Percentiles rank a stretch among this genome's conserved stretches.
phyloP scores from a whole-genome alignment of 2,113 vertebrate species.

The Urocitellus parryii region DNA sequence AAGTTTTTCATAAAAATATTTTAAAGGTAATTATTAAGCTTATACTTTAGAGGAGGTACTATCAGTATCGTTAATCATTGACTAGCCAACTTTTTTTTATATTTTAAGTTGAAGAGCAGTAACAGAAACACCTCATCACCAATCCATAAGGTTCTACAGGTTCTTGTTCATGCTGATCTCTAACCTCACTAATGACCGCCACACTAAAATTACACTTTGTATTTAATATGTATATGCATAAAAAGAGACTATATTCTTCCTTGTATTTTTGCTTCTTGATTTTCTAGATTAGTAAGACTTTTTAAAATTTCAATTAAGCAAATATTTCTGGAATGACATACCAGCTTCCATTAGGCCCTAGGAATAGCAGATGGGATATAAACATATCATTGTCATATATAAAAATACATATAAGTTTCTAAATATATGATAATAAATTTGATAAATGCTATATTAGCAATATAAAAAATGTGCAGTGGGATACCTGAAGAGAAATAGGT shows the following conservation, averaged over 20 bases:
- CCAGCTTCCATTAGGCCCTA: background rate
- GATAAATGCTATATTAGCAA: background rate
- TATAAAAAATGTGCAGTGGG: background rate
- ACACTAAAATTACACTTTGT: background rate
- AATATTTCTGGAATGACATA: conserved; percentile 15
- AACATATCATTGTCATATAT: background rate
- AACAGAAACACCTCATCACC: background rate
- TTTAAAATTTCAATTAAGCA: conserved; percentile 28
- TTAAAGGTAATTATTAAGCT: background rate
- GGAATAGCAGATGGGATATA: background rate
- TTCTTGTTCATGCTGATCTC: background rate
- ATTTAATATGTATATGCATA: background rate
- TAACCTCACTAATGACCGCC: background rate
- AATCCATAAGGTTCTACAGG: background rate
- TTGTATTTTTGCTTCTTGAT: conserved; percentile 32
- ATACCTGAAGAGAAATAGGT: background rate
- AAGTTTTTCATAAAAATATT: conserved; percentile 33
- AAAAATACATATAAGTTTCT: background rate
- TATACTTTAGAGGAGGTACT: background rate
- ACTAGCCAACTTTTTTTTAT: background rate
- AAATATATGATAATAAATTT: background rate
- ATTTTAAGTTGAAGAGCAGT: conserved; percentile 41
- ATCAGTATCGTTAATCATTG: background rate
- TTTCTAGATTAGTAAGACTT: background rate
- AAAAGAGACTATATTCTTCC: background rate